A percentile compares a stretch with the other conserved stretches of the same genome.
Evolutionary conservation across 2,797 vertebrate genomes (phyloP).

Genomic region (Syncerus caffer): DNA sequence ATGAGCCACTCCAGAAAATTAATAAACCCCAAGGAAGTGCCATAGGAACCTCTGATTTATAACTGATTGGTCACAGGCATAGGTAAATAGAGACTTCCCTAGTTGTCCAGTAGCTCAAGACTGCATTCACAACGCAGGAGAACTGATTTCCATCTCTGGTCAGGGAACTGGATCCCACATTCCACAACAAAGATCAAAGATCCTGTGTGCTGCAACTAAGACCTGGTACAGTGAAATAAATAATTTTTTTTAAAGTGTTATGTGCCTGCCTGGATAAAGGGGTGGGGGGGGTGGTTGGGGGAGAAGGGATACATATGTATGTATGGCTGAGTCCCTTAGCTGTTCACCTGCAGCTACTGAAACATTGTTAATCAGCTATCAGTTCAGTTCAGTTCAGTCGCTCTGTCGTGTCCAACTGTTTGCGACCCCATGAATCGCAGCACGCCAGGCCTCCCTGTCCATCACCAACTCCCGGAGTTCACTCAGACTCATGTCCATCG

Average conservation of each 20-base stretch:
- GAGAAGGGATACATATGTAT: background rate
- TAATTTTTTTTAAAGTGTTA: background rate
- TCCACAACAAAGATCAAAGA: background rate
- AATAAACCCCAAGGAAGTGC: background rate
- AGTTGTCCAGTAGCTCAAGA: background rate
- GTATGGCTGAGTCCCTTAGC: background rate
- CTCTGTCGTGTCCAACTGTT: no score
- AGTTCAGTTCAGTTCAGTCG: no score
- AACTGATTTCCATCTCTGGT: background rate
- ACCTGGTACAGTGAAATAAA: background rate
- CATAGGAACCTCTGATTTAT: background rate
- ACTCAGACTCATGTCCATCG: no score
- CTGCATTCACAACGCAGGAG: background rate
- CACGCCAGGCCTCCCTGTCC: no score
- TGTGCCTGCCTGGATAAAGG: background rate
- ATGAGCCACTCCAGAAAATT: background rate
- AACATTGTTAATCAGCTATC: background rate
- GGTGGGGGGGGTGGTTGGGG: background rate
- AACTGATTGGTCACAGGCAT: background rate
- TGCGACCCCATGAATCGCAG: no score
- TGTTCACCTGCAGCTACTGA: background rate
- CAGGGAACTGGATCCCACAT: background rate
- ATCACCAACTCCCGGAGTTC: no score
- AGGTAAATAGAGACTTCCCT: background rate
- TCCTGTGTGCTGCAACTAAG: background rate